Evolutionary conservation across 2,888 invertebrate species (phyloP), one percentile per base, ranked within the genome.

Genomic region (Ectemnius lituratus): DNA sequence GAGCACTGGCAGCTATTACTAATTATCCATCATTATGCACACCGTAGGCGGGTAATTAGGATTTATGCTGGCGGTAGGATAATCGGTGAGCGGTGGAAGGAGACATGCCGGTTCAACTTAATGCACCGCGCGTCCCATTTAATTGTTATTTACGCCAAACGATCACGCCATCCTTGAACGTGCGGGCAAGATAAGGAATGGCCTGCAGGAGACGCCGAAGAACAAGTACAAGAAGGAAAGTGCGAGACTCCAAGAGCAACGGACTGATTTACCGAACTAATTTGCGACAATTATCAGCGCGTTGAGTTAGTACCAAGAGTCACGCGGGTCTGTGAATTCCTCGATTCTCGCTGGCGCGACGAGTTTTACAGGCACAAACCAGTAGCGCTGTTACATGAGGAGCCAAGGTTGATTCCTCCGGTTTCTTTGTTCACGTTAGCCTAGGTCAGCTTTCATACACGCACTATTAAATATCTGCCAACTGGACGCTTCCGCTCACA

Each of bases 131-230:
- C 72, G 77, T 80, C 81, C 78, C 83, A 73, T 85, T 88, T 86
- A 87, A 88, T 88, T 87, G 87, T 87, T 87, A 86, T 88, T 87
- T 86, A 88, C 86, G 85, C 82, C 80, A 75, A 76, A 79, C 82
- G 83, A 87, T 88, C 88, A 86, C 87, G 87, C 86, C 77, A 87
- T 75, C 75, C 68, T 65, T 67, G 62, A 27, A 27, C 60, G 49
- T n/a, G 62, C 75, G 47, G 18, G 28, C 16, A n/a, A 23, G 18
- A 58, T 13, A 49, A 58, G 58, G 11, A 46, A 62, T 27, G 23
- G 27, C 18, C 18, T 8, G 52, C 58, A 62, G 56, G 60, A 61
- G 66, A 49, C 56, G n/a, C 1, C 5, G 62, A 23, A 49, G 56
- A 49, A 63, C 52, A 37, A 62, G 20, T 65, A 67, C 37, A 45